Conservation (phyloP, 2,797 vertebrate species). For the Syngnathus acus region DNA sequence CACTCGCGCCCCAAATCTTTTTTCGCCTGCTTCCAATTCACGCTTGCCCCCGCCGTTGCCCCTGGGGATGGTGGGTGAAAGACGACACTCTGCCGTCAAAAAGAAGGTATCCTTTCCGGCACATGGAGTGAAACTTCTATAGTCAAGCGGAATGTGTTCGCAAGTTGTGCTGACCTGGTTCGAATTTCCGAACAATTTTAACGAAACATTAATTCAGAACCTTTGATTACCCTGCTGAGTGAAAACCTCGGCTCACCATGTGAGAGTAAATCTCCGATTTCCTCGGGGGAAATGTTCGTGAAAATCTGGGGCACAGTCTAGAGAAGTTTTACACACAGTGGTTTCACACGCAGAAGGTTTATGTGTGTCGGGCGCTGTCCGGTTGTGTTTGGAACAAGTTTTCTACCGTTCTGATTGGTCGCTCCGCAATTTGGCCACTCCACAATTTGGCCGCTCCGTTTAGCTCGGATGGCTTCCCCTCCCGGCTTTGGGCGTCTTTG, state of each 20-base stretch:
- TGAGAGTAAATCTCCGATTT: too few relatives aligned
- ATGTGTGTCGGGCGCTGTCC: conserved; percentile 32
- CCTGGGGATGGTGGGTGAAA: conserved; percentile 9
- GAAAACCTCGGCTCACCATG: too few relatives aligned
- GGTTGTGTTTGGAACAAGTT: conserved; percentile 28
- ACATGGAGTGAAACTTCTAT: not conserved
- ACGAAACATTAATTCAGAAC: not conserved
- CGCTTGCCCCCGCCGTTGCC: conserved; percentile 12
- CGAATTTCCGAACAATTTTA: not conserved
- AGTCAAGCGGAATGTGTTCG: not conserved
- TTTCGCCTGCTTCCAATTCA: conserved; percentile 30
- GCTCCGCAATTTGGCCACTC: conserved; percentile 23
- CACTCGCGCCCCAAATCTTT: not conserved
- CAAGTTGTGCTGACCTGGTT: not conserved
- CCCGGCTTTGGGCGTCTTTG: conserved; percentile 29
- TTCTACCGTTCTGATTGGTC: conserved; percentile 34
- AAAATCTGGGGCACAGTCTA: too few relatives aligned
- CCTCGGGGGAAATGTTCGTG: too few relatives aligned
- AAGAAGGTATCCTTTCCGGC: conserved; percentile 18
- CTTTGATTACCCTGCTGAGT: not conserved
- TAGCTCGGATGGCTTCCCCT: conserved; percentile 25
- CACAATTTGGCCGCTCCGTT: conserved; percentile 19
- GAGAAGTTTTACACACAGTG: too few relatives aligned
- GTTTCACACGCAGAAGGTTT: too few relatives aligned
- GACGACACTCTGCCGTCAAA: conserved; percentile 24